phyloP scores from a whole-genome alignment of 2,113 vertebrate genomes.

The Nesogale talazaci region DNA sequence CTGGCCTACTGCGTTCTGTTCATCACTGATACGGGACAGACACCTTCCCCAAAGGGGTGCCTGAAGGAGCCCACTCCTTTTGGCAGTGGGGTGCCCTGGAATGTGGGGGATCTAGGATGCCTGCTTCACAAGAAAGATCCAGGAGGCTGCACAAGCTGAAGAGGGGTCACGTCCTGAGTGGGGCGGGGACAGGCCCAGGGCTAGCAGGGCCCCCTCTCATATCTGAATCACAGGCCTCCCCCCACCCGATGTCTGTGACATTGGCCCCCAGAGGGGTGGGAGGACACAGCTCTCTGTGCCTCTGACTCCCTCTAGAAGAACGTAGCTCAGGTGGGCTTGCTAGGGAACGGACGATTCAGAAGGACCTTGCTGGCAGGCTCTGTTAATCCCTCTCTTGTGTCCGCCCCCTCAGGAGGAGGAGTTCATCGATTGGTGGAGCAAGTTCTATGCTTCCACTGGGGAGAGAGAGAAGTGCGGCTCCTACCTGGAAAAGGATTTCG shows the following conservation, averaged over 20 bases:
- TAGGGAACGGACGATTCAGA: not conserved
- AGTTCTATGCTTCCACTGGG: conserved; percentile 95
- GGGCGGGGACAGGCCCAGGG: not conserved
- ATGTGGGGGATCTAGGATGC: not conserved
- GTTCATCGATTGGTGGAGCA: conserved; percentile 99
- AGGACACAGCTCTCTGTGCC: not conserved
- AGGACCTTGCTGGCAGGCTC: not conserved
- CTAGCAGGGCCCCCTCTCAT: not conserved
- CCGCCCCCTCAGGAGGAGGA: conserved; percentile 91
- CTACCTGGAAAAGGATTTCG: conserved; percentile 94
- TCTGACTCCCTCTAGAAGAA: not conserved
- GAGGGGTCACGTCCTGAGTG: not conserved
- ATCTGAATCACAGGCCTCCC: not conserved
- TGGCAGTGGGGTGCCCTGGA: not conserved
- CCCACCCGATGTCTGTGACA: accelerated
- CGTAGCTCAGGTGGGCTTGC: not conserved
- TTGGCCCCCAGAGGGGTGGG: not conserved
- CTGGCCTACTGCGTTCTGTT: not conserved
- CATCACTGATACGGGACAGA: not conserved
- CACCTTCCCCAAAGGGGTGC: not conserved
- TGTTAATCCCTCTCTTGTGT: conserved; percentile 10
- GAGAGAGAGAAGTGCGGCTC: conserved; percentile 93
- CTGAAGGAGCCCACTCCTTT: not conserved
- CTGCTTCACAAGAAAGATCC: not conserved
- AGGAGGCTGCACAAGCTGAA: not conserved